A percentile compares a stretch with the other conserved stretches of the same genome.
Evolutionary conservation across 30 jellyfish, hydroid and myxozoan species (phyloP).

Genomic region (Nemopilema nomurai): DNA sequence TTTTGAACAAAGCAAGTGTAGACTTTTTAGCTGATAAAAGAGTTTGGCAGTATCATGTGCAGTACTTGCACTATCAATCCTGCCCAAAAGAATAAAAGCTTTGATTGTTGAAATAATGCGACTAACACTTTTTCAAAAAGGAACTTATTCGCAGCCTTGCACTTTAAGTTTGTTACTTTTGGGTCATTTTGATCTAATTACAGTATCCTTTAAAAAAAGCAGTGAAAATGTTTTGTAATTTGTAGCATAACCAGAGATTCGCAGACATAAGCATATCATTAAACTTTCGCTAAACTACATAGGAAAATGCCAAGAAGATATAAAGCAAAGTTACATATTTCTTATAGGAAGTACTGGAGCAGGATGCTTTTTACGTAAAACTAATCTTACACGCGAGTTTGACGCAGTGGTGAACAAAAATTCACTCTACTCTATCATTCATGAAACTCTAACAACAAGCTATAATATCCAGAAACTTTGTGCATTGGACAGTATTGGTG

Average conservation of each 20-base stretch:
- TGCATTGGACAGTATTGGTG: neutral
- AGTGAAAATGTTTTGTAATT: neutral
- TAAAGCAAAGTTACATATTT: neutral
- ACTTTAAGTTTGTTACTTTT: slow-evolving; percentile 44
- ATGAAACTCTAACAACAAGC: neutral
- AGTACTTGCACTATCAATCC: slow-evolving; percentile 41
- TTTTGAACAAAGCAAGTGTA: slow-evolving; percentile 14
- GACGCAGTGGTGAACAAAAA: neutral
- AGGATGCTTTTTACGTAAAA: neutral
- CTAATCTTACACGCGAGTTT: neutral
- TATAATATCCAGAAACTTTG: neutral
- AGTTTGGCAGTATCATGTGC: slow-evolving; percentile 44
- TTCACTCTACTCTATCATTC: neutral
- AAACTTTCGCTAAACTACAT: neutral
- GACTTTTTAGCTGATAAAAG: slow-evolving; percentile 22
- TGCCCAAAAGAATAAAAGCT: slow-evolving; percentile 33
- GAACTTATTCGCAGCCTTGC: slow-evolving; percentile 35
- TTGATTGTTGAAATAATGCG: slow-evolving; percentile 45
- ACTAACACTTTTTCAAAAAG: slow-evolving; percentile 13
- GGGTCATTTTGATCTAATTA: neutral
- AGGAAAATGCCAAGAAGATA: neutral
- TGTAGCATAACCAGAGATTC: neutral
- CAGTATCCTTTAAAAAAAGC: neutral
- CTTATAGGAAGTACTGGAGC: neutral
- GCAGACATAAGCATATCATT: neutral